A percentile compares a stretch with the other conserved stretches of the same genome.
Evolutionary conservation across 2,113 vertebrate genomes (phyloP).

Genomic region (Daubentonia madagascariensis): DNA sequence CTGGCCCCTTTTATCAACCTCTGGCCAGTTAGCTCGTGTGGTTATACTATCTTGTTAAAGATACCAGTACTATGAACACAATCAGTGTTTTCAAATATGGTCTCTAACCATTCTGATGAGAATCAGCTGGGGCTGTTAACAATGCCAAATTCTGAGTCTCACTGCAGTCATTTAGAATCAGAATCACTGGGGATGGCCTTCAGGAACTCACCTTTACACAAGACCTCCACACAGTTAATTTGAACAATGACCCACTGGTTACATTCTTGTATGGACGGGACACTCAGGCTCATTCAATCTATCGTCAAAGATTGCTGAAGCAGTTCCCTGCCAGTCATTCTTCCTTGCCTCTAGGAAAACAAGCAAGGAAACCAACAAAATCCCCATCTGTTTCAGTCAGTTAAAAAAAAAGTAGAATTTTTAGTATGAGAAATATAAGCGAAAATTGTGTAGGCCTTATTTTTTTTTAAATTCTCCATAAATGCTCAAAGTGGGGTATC

Average conservation of each 20-base stretch:
- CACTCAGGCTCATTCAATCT: background rate
- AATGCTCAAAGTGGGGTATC: background rate
- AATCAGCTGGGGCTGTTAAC: background rate
- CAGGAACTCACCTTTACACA: background rate
- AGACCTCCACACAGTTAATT: background rate
- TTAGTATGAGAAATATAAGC: slow-evolving; percentile 14
- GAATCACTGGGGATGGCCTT: background rate
- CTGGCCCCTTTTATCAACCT: background rate
- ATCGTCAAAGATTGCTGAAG: background rate
- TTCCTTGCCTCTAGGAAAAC: background rate
- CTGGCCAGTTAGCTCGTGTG: background rate
- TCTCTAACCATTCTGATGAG: background rate
- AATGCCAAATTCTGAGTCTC: background rate
- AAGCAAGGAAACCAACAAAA: background rate
- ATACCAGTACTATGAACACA: background rate
- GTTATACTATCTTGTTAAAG: background rate
- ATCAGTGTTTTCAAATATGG: background rate
- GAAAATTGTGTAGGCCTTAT: background rate
- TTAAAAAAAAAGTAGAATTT: background rate
- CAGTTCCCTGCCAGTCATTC: background rate
- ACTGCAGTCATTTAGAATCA: background rate
- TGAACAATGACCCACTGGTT: background rate
- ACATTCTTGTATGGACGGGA: background rate
- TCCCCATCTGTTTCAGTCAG: background rate
- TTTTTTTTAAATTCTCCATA: background rate